Evolutionary conservation across 2,113 vertebrate species (phyloP).

Genomic region (Phaetusa simplex): DNA sequence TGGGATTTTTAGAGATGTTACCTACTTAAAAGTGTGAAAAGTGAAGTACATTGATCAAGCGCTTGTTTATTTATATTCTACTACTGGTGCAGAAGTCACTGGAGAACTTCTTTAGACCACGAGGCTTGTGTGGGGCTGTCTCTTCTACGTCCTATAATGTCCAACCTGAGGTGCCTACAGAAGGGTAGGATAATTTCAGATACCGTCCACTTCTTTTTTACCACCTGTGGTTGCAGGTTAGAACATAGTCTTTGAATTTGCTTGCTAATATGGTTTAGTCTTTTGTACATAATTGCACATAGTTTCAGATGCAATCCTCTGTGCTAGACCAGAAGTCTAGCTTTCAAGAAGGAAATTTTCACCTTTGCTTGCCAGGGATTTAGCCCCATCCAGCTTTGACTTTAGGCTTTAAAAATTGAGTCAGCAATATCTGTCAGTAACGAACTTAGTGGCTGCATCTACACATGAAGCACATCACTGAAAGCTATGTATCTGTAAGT

Average conservation of each 20-base stretch:
- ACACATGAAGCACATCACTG: background rate
- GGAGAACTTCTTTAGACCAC: background rate
- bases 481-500: background rate
- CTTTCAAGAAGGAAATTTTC: background rate
- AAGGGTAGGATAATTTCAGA: background rate
- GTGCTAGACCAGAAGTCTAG: background rate
- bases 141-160: background rate
- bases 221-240: background rate
- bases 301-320: background rate
- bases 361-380: background rate
- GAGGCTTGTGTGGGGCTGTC: background rate
- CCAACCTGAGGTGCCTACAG: background rate
- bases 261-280: background rate
- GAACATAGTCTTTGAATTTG: background rate
- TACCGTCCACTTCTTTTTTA: background rate
- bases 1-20: background rate
- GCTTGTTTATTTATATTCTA: background rate
- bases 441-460: background rate
- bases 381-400: background rate
- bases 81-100: background rate
- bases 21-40: background rate
- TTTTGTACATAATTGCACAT: background rate
- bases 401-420: background rate
- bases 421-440: background rate
- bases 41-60: background rate